A percentile compares a stretch with the other conserved stretches of the same genome.
phyloP scores from a whole-genome alignment of 2,888 invertebrate genomes.

The Latrodectus hesperus region DNA sequence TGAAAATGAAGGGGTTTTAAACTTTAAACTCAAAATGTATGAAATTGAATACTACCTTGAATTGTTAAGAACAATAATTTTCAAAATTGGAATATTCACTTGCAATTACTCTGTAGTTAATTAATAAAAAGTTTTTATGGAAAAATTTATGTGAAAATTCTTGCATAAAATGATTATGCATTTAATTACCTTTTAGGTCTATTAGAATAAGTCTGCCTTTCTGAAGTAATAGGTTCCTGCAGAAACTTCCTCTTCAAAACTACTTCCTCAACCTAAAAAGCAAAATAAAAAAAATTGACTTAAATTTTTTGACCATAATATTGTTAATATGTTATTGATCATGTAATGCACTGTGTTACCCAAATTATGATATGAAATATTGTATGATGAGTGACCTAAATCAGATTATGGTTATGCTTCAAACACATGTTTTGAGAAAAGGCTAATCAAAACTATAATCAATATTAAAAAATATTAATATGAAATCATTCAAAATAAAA shows the following conservation, averaged over 20 bases:
- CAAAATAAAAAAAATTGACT: neutral
- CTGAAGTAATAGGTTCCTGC: conserved; percentile 8
- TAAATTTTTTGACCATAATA: neutral
- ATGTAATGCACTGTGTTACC: too few relatives aligned
- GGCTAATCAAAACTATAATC: too few relatives aligned
- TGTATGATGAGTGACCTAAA: too few relatives aligned
- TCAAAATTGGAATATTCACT: neutral
- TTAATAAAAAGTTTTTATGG: neutral
- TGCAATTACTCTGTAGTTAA: neutral
- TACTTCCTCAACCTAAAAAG: conserved; percentile 14
- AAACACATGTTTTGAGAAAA: too few relatives aligned
- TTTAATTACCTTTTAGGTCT: conserved; percentile 25
- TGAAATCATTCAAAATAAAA: too few relatives aligned
- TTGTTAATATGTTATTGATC: neutral
- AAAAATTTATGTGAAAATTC: neutral
- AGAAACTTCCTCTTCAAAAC: conserved; percentile 42
- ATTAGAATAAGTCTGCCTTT: conserved; percentile 11
- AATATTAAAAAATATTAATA: too few relatives aligned
- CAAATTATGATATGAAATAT: too few relatives aligned
- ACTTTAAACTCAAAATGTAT: too few relatives aligned
- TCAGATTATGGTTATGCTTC: too few relatives aligned
- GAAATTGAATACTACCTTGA: neutral
- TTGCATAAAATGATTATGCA: neutral
- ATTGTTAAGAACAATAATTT: neutral
- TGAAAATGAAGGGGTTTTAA: too few relatives aligned